Evolutionary conservation across 1,140 invertebrate species (phyloP).

Genomic region (Harpegnathos saltator): DNA sequence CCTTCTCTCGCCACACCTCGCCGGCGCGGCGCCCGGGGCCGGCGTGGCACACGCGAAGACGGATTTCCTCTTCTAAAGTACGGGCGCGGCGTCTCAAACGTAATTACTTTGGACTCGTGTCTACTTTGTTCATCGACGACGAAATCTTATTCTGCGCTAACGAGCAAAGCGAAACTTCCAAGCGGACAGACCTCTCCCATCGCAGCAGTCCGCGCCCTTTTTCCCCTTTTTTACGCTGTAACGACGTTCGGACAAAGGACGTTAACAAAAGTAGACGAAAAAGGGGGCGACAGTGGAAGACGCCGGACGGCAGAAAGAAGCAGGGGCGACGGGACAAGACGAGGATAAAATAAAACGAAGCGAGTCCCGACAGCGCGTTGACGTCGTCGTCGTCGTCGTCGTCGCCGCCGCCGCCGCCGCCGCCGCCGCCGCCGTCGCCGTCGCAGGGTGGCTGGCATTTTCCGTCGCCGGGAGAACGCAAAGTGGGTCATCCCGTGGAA

Average conservation of each 20-base stretch:
- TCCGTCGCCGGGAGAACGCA: slow-evolving; percentile 52
- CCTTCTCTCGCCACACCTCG: too few species aligned
- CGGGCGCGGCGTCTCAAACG: slow-evolving; percentile 48
- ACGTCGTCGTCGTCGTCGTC: slow-evolving; percentile 1
- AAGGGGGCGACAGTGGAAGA: slow-evolving; percentile 52
- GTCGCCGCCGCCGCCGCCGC: background rate
- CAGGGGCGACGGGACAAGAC: slow-evolving; percentile 39
- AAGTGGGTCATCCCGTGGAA: slow-evolving; percentile 66
- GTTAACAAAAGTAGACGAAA: slow-evolving; percentile 66
- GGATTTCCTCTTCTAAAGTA: slow-evolving; percentile 60
- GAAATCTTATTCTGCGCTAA: slow-evolving; percentile 66
- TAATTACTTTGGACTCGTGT: slow-evolving; percentile 64
- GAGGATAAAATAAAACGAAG: slow-evolving; percentile 53
- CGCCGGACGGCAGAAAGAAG: slow-evolving; percentile 13
- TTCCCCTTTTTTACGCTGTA: slow-evolving; percentile 58
- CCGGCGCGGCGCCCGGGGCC: background rate
- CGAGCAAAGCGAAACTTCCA: slow-evolving; percentile 65
- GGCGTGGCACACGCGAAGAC: slow-evolving; percentile 56
- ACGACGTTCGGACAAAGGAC: slow-evolving; percentile 65
- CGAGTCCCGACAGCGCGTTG: slow-evolving; percentile 10
- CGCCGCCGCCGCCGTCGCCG: background rate
- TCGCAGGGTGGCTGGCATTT: slow-evolving; percentile 44
- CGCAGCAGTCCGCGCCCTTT: slow-evolving; percentile 5
- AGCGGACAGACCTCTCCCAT: slow-evolving; percentile 4
- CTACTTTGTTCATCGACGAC: slow-evolving; percentile 65